A percentile compares a stretch with the other conserved stretches of the same genome.
phyloP scores from a whole-genome alignment of 2,888 invertebrate species.

The Orthosia gothica region DNA sequence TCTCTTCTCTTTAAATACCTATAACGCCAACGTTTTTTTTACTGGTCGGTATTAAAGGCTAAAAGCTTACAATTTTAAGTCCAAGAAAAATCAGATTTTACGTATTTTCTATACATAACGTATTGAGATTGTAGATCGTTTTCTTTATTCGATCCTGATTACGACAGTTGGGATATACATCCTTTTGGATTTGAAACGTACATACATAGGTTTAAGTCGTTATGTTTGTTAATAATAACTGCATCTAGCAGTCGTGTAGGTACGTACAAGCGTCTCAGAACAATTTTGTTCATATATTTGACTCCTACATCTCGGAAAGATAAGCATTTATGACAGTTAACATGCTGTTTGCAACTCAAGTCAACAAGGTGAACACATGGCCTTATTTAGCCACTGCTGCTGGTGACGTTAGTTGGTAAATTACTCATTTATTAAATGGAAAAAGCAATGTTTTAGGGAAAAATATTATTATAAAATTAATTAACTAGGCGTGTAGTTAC shows the following conservation, averaged over 20 bases:
- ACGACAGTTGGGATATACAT: not conserved
- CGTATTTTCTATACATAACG: not conserved
- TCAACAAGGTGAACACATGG: conserved; percentile 34
- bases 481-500: not conserved
- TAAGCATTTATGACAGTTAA: conserved; percentile 53
- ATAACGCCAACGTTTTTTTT: not conserved
- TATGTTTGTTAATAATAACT: not conserved
- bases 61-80: not conserved
- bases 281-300: conserved; percentile 36
- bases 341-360: conserved; percentile 25
- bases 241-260: not conserved
- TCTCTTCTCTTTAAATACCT: not conserved
- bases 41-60: not conserved
- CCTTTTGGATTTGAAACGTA: not conserved
- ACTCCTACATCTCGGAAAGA: conserved; percentile 39
- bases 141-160: not conserved
- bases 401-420: conserved; percentile 5
- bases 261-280: conserved; percentile 14
- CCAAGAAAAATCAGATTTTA: not conserved
- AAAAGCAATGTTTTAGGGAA: not conserved
- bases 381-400: conserved; percentile 37
- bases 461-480: conserved; percentile 11
- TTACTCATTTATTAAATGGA: conserved; percentile 2
- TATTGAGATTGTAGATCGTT: not conserved
- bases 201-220: not conserved